phyloP scores from a whole-genome alignment of 2,113 vertebrate genomes.

The Charadrius vociferus region DNA sequence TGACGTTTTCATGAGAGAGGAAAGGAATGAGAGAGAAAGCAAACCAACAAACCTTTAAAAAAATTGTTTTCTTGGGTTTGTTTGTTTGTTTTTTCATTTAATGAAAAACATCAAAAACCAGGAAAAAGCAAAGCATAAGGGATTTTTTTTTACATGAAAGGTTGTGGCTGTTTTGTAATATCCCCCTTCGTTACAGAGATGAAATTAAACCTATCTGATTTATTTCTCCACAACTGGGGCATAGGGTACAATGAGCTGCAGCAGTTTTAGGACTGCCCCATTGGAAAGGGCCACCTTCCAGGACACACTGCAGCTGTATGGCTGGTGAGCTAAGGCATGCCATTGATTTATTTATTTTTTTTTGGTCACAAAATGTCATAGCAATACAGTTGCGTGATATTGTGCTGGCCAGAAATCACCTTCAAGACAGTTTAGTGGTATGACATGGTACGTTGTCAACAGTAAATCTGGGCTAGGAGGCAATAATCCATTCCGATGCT shows the following conservation, averaged over 20 bases:
- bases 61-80: too few relatives aligned
- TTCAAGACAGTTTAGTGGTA: slow-evolving; percentile 36
- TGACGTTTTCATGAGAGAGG: background rate
- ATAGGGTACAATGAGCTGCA: background rate
- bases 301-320: background rate
- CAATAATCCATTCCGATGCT: background rate
- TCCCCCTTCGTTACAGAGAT: background rate
- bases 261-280: background rate
- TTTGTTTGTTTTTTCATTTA: background rate
- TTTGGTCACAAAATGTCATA: background rate
- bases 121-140: background rate
- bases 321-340: background rate
- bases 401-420: slow-evolving; percentile 38
- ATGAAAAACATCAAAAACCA: background rate
- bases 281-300: background rate
- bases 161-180: background rate
- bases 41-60: too few relatives aligned
- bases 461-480: slow-evolving; percentile 22
- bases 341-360: background rate
- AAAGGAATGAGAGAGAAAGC: background rate
- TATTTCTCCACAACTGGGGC: background rate
- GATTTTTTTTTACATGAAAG: background rate
- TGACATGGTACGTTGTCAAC: background rate
- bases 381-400: background rate
- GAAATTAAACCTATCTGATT: background rate